These are phyloP conservation scores for Drosophila elegans DNA, from an alignment of 1,140 invertebrate species.

Conservation along the genomic window DNA sequence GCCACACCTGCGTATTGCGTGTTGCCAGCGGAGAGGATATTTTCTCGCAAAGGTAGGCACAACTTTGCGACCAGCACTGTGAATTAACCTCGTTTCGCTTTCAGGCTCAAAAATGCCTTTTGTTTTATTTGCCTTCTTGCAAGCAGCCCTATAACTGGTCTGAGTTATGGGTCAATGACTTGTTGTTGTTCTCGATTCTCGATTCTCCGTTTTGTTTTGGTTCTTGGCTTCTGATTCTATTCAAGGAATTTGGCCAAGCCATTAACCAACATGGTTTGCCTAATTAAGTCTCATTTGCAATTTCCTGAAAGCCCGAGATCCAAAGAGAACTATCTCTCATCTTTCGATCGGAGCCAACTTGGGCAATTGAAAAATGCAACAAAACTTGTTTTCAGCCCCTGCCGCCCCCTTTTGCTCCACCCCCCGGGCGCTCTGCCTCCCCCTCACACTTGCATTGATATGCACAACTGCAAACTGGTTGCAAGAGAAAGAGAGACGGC, in stretches of 20 bases:
- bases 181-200: constrained; percentile 32
- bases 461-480: constrained; percentile 57
- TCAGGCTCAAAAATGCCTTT: constrained; percentile 46
- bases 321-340: constrained; percentile 1
- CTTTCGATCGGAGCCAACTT: constrained; percentile 32
- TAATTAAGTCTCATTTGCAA: constrained; percentile 45
- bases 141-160: constrained; percentile 77
- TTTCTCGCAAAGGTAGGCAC: constrained; percentile 2
- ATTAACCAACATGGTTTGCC: constrained; percentile 4
- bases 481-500: constrained; percentile 13
- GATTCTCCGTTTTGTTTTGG: constrained; percentile 68
- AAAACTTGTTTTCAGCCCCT: constrained; percentile 56
- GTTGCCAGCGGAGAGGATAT: constrained; percentile 1
- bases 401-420: constrained; percentile 1
- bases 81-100: constrained; percentile 75
- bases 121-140: constrained; percentile 8
- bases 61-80: constrained; percentile 45
- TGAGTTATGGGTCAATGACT: constrained; percentile 74
- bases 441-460: constrained; percentile 33
- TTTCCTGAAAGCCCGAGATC: constrained; percentile 41
- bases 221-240: constrained; percentile 47
- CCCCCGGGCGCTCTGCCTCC: neutral
- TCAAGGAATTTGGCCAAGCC: neutral
- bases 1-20: constrained; percentile 70
- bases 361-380: constrained; percentile 68